Evolutionary conservation across 2,888 invertebrate species (phyloP).

Genomic region (Acrobasis consociella): DNA sequence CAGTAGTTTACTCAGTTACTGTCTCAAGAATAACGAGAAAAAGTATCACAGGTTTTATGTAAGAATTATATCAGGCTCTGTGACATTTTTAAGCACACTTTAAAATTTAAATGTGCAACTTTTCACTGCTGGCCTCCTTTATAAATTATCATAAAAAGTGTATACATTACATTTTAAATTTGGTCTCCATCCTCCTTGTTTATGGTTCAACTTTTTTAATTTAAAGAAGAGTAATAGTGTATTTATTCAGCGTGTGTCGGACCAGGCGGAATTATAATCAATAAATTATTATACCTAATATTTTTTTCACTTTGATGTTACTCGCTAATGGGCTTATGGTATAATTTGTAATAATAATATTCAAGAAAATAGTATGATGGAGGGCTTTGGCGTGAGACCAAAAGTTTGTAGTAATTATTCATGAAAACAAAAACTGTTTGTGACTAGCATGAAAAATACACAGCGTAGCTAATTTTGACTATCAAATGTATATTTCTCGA

Average conservation of each 20-base stretch:
- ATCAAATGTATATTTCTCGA: background rate
- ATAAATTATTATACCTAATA: background rate
- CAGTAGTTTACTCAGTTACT: too few relatives aligned
- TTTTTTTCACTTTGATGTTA: background rate
- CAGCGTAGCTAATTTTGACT: background rate
- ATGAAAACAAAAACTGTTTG: slow-evolving; percentile 3
- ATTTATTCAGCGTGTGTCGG: background rate
- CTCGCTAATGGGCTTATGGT: background rate
- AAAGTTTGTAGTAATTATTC: slow-evolving; percentile 11
- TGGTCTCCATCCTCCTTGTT: background rate
- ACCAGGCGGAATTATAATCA: background rate
- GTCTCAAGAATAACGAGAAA: too few relatives aligned
- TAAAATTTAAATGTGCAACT: background rate
- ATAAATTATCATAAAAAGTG: background rate
- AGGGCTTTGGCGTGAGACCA: slow-evolving; percentile 1
- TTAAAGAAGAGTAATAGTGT: background rate
- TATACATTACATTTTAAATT: background rate
- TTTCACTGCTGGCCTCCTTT: background rate
- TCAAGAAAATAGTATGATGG: background rate
- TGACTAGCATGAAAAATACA: background rate
- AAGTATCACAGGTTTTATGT: too few relatives aligned
- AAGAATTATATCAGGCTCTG: background rate
- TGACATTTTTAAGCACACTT: background rate
- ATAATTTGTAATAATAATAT: background rate
- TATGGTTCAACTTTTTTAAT: slow-evolving; percentile 1